phyloP scores from a whole-genome alignment of 2,888 invertebrate genomes.

The Girardia tigrina region DNA sequence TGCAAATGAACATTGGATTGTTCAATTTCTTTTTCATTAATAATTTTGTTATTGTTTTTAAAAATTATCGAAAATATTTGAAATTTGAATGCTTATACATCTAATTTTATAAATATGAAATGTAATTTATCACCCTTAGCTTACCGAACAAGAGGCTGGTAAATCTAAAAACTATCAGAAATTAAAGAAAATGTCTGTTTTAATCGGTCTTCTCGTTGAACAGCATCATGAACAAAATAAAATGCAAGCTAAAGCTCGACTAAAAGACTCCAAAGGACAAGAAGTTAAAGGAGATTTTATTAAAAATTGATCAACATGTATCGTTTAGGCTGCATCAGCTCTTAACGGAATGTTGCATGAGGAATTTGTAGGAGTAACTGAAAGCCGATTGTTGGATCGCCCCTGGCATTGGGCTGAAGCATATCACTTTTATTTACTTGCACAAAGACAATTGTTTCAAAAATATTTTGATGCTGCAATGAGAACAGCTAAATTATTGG shows the following conservation, averaged over 20 bases:
- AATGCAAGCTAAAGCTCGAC: constrained; percentile 45
- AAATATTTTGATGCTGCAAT: constrained; percentile 34
- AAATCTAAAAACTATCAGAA: constrained; percentile 58
- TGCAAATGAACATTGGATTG: too few species aligned
- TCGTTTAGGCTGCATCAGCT: constrained; percentile 44
- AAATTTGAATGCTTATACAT: too few species aligned
- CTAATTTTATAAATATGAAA: too few species aligned
- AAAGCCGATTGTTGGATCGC: constrained; percentile 58
- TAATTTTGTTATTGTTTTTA: too few species aligned
- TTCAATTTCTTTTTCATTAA: too few species aligned
- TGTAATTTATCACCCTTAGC: constrained; percentile 49
- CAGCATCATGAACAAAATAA: constrained; percentile 53
- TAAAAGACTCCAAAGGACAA: constrained; percentile 42
- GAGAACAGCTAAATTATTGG: constrained; percentile 59
- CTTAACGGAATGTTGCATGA: constrained; percentile 49
- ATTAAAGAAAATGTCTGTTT: constrained; percentile 76
- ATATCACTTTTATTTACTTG: constrained; percentile 67
- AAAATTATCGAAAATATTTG: too few species aligned
- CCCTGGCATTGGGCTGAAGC: constrained; percentile 74
- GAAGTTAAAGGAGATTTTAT: not conserved
- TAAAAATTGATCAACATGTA: not conserved
- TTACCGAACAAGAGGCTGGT: constrained; percentile 66
- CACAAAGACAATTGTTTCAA: constrained; percentile 63
- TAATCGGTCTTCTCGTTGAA: constrained; percentile 73
- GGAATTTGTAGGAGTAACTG: constrained; percentile 44